Base-by-base conservation (phyloP, 2,888 invertebrate species). In the Strigamia transsilvanica region DNA sequence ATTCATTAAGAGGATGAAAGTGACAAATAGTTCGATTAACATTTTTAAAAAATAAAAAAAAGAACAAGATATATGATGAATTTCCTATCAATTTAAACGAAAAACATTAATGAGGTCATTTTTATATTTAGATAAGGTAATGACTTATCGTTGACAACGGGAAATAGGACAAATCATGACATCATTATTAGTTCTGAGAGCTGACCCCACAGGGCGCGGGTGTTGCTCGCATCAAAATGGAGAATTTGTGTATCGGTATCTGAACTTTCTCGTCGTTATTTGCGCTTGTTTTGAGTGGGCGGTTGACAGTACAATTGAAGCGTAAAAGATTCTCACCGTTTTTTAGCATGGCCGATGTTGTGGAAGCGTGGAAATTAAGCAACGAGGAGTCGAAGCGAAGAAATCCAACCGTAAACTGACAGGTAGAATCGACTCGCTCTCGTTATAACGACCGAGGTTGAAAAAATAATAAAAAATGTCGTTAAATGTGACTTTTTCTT, bases 301-400 rank as follows among this genome's bases (percentile, higher is more conserved):
- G 66, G 66, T 27, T 32, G 66, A 66, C 13, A 66, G 32, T 15
- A 27, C 27, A 66, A 27, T 2, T 27, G 66, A 66, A 27, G 66
- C 66, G 15, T 66, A 23, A 66, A 66, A 66, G 27, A 27, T 66
- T 66, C 66, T 27, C 66, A 66, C 66, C 66, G 13, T 66, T 66
- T 66, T 66, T 32, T 6, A 66, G 66, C 66, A 66, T 66, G 66
- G 66, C 66, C 66, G 32, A 66, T 32, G 66, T 66, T 66, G 12
- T 32, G 66, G 66, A 66, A 66, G 66, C 32, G 66, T 66, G 9
- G 66, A 66, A 66, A 66, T 66, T 66, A 66, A 66, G 66, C 6
- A 66, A 66, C 66, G 66, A 66, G 12, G 13, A 66, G 23, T 66
- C 27, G 32, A 66, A 66, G 32, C 66, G 66, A 66, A 66, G 66